These are phyloP conservation scores for Globodera rostochiensis DNA, from an alignment of 1,140 invertebrate species.

Conservation along the genomic window DNA sequence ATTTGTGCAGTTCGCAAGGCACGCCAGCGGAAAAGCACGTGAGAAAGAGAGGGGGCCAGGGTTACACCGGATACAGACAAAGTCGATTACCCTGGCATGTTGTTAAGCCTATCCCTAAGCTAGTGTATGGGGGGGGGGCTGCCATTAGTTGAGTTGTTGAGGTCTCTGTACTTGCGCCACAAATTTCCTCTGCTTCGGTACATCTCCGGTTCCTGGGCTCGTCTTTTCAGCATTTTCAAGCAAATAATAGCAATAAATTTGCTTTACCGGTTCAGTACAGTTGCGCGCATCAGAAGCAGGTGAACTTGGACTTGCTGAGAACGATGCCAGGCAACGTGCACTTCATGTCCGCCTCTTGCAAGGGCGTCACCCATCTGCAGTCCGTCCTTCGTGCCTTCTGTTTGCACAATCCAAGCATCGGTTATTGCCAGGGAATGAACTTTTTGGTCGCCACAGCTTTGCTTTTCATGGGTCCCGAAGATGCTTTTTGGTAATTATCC, in stretches of 20 bases:
- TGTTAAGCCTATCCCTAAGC: no score
- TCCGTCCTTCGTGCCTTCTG: constrained; percentile 70
- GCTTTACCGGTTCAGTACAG: constrained; percentile 63
- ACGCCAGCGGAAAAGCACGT: constrained; percentile 67
- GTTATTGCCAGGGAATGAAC: constrained; percentile 72
- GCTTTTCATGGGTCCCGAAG: constrained; percentile 69
- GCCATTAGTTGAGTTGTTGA: no score
- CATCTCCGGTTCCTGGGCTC: no score
- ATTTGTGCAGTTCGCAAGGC: constrained; percentile 67
- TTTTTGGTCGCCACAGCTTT: constrained; percentile 70
- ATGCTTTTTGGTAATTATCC: constrained; percentile 68
- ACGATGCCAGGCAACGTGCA: constrained; percentile 70
- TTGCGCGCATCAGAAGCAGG: constrained; percentile 68
- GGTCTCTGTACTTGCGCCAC: no score
- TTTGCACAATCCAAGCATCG: constrained; percentile 68
- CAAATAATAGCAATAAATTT: constrained; percentile 15
- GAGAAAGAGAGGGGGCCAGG: constrained; percentile 45
- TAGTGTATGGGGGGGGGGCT: no score
- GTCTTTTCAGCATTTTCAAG: neutral
- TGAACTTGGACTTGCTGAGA: constrained; percentile 69
- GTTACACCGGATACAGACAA: no score
- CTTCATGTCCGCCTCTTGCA: constrained; percentile 67
- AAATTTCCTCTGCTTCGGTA: no score
- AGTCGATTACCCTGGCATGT: no score
- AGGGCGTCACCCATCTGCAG: constrained; percentile 66